These are phyloP conservation scores for Pelmatolapia mariae DNA, from an alignment of 2,113 vertebrate genomes.

Conservation along the genomic window DNA sequence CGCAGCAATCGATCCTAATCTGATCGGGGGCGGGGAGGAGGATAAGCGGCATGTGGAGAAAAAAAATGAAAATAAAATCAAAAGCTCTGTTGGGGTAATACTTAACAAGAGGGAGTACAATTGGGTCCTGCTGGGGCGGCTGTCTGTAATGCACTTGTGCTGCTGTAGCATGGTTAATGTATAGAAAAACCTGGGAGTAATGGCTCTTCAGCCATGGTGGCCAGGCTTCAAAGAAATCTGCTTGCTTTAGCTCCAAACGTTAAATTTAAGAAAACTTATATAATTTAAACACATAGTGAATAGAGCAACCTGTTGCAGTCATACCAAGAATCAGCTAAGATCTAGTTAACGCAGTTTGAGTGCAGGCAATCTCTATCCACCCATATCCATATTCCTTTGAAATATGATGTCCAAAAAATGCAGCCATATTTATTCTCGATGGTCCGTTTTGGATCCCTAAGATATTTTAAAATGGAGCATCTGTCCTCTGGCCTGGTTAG, in stretches of 20 bases:
- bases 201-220: slow-evolving; percentile 67
- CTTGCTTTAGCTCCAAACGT: slow-evolving; percentile 63
- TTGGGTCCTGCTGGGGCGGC: slow-evolving; percentile 52
- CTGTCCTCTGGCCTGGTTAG: slow-evolving; percentile 52
- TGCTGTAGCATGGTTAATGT: slow-evolving; percentile 67
- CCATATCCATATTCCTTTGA: slow-evolving; percentile 66
- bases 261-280: not conserved
- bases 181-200: slow-evolving; percentile 63
- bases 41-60: slow-evolving; percentile 42
- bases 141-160: slow-evolving; percentile 69
- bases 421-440: slow-evolving; percentile 68
- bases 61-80: slow-evolving; percentile 79
- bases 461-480: slow-evolving; percentile 65
- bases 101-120: slow-evolving; percentile 75
- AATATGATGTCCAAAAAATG: slow-evolving; percentile 72
- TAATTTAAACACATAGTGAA: not conserved
- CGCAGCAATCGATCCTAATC: slow-evolving; percentile 78
- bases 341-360: not conserved
- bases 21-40: slow-evolving; percentile 63
- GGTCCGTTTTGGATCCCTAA: slow-evolving; percentile 60
- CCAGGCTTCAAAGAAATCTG: slow-evolving; percentile 76
- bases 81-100: slow-evolving; percentile 76
- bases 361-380: not conserved
- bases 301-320: slow-evolving; percentile 23
- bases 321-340: slow-evolving; percentile 29